These are phyloP conservation scores for Limonius californicus DNA, from an alignment of 1,140 invertebrate species.

Conservation along the genomic window DNA sequence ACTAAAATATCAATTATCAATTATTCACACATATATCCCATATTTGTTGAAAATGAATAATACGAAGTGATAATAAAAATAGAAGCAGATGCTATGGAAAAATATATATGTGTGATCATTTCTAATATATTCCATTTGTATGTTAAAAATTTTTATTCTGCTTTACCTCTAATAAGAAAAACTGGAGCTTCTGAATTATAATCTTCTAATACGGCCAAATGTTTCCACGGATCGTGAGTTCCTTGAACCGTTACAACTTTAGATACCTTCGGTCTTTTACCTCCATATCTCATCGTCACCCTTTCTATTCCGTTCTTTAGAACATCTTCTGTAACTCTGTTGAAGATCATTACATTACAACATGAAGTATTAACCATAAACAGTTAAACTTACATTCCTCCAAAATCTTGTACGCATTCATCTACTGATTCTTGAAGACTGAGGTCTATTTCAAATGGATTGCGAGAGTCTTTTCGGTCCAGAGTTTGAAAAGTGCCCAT, in stretches of 20 bases:
- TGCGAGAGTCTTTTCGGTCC: neutral
- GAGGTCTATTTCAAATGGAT: neutral
- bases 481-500: conserved; percentile 15
- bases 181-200: neutral
- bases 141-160: neutral
- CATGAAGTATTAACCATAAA: neutral
- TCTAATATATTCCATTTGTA: no score
- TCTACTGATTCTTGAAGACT: neutral
- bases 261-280: conserved; percentile 52
- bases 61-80: no score
- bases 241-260: conserved; percentile 64
- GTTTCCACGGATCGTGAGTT: conserved; percentile 57
- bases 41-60: no score
- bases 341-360: neutral
- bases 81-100: no score
- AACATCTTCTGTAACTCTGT: neutral
- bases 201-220: neutral
- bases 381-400: neutral
- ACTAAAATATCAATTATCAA: no score
- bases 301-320: neutral
- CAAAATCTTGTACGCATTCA: neutral
- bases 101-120: no score
- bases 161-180: neutral
- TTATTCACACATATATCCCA: no score
- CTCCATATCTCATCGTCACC: conserved; percentile 49